Evolutionary conservation across 2,797 vertebrate species (phyloP), one percentile per base, ranked within the genome.

Genomic region (Pipistrellus kuhlii): DNA sequence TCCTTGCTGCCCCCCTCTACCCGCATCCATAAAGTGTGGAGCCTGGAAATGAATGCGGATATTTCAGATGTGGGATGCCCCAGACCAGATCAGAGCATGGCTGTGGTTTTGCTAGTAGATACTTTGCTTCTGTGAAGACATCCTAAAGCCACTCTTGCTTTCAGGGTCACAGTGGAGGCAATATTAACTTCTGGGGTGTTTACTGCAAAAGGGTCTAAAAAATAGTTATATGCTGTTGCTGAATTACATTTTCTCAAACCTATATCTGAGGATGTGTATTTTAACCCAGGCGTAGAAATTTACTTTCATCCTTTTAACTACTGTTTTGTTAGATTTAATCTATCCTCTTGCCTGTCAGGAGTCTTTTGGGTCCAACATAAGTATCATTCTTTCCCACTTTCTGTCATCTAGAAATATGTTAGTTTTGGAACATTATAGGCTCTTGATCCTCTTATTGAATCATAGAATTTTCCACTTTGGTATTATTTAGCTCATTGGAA

Each of bases 261-360:
- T 93, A 5, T 62, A 84, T 44, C 69, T 68, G 66, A 94, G 44
- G 41, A 20, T 53, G 48, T 35, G 11, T 48, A 13, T 9, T 77
- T 86, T 81, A 73, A 59, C 75, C 18, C 71, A 92, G 72, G 48
- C 35, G 23, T 32, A 38, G 38, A 73, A 69, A 62, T 85, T 94
- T 84, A 81, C 84, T 95, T 96, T 85, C 66, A 69, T 62, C 38
- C 55, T 64, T 30, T 80, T 93, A 85, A 95, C 38, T 80, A 83
- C 21, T 51, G 48, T 55, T 94, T 88, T 83, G 53, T 81, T 44
- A 59, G 76, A 64, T 85, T 88, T 64, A 80, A 84, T 53, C 8
- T 38, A 8, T 69, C 76, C 38, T 88, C 51, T 85, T 27, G 35
- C 17, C 30, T 78, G 46, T 46, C 48, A 27, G 68, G 83, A 81